Base-by-base conservation (phyloP, 1,140 invertebrate species). In the Heliconius himera region DNA sequence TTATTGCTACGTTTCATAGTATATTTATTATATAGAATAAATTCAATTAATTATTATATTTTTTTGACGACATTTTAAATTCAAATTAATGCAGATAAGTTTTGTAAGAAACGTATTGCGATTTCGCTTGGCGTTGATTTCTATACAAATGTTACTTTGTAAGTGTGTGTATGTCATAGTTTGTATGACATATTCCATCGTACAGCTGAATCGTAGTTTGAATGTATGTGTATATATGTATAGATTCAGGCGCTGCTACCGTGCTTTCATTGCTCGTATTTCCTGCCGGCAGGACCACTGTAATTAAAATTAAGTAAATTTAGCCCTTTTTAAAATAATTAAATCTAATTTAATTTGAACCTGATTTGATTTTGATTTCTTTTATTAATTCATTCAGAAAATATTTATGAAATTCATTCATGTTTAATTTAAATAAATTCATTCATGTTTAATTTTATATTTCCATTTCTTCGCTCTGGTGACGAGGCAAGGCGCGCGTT, bases 1-100 rank as follows among this genome's bases (percentile, higher is more conserved):
- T 75, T 75, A 75, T 75, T 75, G 74, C 74, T 75, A 75, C 29
- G 20, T 66, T 75, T 60, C 51, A 75, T 41, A 38, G 8, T 60
- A 20, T 18, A n/a, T 60, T 60, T 60, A 29, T 16, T n/a, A 29
- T 66, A 29, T 26, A 66, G 60, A 66, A 66, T 29, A 66, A 66
- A 29, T 26, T 29, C 26, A 66, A 4, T 22, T 60, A 22, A 60
- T 66, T 16, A 66, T 9, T 29, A 22, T 16, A 46, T 5, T 46
- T 16, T 6, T 66, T 66, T 66, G n/a, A 22, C 60, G 22, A 66
- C 18, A 26, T 26, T 29, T 66, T 66, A 29, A 66, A 66, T 66
- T 66, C 60, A 56, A 56, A 56, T 22, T 3, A 1, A 9, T 22
- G 20, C 20, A 56, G 54, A n/a, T 56, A 56, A 56, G n/a, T 56